phyloP scores from a whole-genome alignment of 2,888 invertebrate species.

The Noctua janthina region DNA sequence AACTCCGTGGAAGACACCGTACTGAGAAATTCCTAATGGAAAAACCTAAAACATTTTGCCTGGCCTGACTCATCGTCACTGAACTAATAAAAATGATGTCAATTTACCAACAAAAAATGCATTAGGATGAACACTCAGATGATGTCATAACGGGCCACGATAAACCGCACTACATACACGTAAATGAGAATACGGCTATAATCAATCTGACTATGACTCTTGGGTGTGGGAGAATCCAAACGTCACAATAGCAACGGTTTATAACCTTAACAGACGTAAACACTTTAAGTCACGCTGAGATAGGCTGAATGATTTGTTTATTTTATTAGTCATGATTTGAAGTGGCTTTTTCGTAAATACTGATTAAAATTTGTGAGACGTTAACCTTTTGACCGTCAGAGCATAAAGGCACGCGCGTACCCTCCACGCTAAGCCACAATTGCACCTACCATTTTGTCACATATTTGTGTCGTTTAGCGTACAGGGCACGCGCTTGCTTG shows the following conservation, averaged over 20 bases:
- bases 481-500: too few species aligned
- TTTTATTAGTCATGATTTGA: background rate
- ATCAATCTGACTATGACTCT: background rate
- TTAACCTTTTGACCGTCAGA: too few species aligned
- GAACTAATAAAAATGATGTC: background rate
- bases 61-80: background rate
- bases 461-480: too few species aligned
- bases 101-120: slow-evolving; percentile 5
- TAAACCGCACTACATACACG: background rate
- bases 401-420: too few species aligned
- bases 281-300: background rate
- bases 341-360: background rate
- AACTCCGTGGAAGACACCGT: background rate
- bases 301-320: background rate
- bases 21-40: background rate
- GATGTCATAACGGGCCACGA: slow-evolving; percentile 5
- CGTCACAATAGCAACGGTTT: background rate
- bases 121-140: background rate
- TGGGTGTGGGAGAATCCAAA: background rate
- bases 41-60: background rate
- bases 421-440: too few species aligned
- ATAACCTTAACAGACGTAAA: background rate
- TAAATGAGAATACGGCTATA: slow-evolving; percentile 1
- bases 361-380: background rate
- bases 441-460: too few species aligned